Conservation (phyloP, 2,797 vertebrate species). For the Taeniopygia guttata region DNA sequence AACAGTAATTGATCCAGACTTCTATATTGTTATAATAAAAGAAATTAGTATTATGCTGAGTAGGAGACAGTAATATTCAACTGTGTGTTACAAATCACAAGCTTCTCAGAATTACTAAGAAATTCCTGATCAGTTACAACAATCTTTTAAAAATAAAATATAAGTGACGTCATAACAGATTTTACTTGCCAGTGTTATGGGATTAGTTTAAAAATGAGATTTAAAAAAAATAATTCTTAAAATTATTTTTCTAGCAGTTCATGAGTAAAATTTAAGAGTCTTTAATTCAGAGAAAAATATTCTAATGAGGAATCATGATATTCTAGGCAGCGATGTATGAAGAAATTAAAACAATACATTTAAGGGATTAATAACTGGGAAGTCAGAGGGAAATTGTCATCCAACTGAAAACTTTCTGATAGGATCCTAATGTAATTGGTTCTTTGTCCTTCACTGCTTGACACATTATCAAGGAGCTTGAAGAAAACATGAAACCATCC, state of each 20-base stretch:
- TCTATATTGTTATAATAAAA: neutral
- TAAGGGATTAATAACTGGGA: conserved; percentile 17
- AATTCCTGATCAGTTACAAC: neutral
- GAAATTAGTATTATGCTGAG: neutral
- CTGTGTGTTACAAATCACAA: neutral
- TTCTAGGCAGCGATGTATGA: neutral
- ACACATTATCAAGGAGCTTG: conserved; percentile 48
- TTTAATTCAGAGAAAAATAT: neutral
- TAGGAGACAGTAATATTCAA: neutral
- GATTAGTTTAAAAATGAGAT: neutral
- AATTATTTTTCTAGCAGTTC: neutral
- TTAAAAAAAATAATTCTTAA: neutral
- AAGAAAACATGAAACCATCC: conserved; percentile 45
- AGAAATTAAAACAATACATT: neutral
- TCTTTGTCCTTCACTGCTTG: conserved; percentile 48
- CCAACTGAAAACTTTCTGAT: conserved; percentile 23
- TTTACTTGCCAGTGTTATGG: neutral
- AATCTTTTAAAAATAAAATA: neutral
- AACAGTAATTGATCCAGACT: neutral
- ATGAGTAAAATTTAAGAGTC: neutral
- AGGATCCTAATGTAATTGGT: conserved; percentile 5
- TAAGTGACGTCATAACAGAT: neutral
- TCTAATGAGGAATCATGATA: neutral
- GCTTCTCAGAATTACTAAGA: neutral
- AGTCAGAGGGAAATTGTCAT: conserved; percentile 13